Percentiles rank a stretch among this genome's conserved stretches.
phyloP scores from a whole-genome alignment of 2,797 vertebrate species.

The Bryconaethiops microstoma region DNA sequence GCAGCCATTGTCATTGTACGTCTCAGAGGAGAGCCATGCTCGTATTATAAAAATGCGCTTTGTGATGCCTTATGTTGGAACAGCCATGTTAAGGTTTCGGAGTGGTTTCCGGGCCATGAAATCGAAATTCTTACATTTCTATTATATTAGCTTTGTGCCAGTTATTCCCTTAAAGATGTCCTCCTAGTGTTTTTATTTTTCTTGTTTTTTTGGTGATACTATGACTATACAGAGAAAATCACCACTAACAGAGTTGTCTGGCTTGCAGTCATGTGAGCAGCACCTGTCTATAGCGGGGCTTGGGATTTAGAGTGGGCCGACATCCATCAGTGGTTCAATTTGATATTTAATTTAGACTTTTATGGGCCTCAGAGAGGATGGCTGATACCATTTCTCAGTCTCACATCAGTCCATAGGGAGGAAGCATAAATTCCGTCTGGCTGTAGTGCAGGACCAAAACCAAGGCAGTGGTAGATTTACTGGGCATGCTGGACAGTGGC shows the following conservation, averaged over 20 bases:
- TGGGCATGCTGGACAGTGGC: constrained; percentile 58
- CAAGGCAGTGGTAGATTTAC: constrained; percentile 72
- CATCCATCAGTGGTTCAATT: constrained; percentile 83
- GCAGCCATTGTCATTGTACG: constrained; percentile 63
- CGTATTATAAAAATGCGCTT: constrained; percentile 74
- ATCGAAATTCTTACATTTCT: constrained; percentile 28
- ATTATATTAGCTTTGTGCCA: constrained; percentile 16
- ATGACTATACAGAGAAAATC: constrained; percentile 40
- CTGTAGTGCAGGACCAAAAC: constrained; percentile 65
- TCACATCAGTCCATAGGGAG: constrained; percentile 69
- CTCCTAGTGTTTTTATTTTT: background rate
- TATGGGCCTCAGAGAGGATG: constrained; percentile 82
- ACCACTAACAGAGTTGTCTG: constrained; percentile 77
- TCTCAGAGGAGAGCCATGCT: constrained; percentile 67
- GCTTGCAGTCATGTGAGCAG: constrained; percentile 74
- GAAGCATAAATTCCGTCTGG: constrained; percentile 78
- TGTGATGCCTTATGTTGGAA: constrained; percentile 46
- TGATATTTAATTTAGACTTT: constrained; percentile 86
- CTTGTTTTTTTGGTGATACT: background rate
- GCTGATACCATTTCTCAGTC: constrained; percentile 76
- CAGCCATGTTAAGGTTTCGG: constrained; percentile 38
- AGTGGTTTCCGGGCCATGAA: constrained; percentile 38
- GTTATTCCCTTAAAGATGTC: constrained; percentile 6
- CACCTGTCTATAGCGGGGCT: constrained; percentile 69
- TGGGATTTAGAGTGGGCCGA: constrained; percentile 70